These are phyloP conservation scores for Leptinotarsa rubiginosa DNA, from an alignment of 2,888 invertebrate genomes.

Conservation along the genomic window DNA sequence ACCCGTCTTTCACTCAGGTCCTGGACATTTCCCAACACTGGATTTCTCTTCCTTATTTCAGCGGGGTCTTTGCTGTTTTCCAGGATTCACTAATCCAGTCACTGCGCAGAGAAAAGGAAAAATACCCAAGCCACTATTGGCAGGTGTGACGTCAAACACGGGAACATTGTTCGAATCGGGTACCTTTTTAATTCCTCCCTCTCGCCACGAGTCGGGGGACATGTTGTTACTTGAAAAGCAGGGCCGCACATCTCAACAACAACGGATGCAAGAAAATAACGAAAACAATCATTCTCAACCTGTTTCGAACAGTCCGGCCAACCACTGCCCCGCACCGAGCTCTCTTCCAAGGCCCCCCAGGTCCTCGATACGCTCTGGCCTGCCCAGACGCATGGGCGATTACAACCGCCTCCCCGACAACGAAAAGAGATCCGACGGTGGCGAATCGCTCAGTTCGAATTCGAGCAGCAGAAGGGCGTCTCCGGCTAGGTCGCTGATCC, in stretches of 20 bases:
- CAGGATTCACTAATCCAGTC: conserved; percentile 83
- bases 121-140: conserved; percentile 81
- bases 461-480: conserved; percentile 65
- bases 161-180: conserved; percentile 57
- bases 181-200: conserved; percentile 45
- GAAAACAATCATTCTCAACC: conserved; percentile 57
- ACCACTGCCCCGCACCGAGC: conserved; percentile 75
- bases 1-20: conserved; percentile 65
- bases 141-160: conserved; percentile 69
- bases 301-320: conserved; percentile 51
- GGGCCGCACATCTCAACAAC: conserved; percentile 81
- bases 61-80: conserved; percentile 88
- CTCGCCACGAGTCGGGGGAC: conserved; percentile 72
- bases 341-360: conserved; percentile 80
- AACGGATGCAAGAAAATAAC: conserved; percentile 69
- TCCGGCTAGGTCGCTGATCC: conserved; percentile 69
- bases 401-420: conserved; percentile 74
- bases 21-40: conserved; percentile 66
- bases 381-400: conserved; percentile 70
- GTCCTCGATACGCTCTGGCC: conserved; percentile 66
- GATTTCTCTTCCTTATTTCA: conserved; percentile 73
- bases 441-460: conserved; percentile 64
- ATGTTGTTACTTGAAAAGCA: conserved; percentile 82
- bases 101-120: conserved; percentile 81
- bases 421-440: conserved; percentile 66